Percentiles rank a stretch among this genome's conserved stretches.
Conservation (phyloP, 2,113 vertebrate genomes). For the Bothrops jararaca region DNA sequence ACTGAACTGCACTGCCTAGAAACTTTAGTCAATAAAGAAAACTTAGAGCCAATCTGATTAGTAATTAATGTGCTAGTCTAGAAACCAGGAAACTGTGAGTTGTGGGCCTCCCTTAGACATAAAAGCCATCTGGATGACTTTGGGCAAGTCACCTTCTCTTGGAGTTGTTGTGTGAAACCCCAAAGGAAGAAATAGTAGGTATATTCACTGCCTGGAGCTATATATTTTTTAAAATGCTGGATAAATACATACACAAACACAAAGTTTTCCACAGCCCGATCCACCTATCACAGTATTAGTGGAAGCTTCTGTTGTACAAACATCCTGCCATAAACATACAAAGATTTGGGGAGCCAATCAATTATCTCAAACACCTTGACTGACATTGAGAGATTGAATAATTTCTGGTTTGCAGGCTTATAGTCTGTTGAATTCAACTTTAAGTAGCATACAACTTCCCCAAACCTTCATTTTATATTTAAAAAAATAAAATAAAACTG, state of each 20-base stretch:
- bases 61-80: background rate
- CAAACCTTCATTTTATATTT: background rate
- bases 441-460: background rate
- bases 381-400: background rate
- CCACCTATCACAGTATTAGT: background rate
- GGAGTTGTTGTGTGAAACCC: background rate
- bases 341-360: background rate
- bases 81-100: background rate
- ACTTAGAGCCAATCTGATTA: background rate
- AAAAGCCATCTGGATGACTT: background rate
- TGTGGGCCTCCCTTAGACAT: background rate
- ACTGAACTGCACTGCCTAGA: background rate
- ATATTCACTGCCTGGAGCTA: background rate
- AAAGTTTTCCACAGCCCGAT: background rate
- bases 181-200: background rate
- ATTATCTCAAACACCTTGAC: background rate
- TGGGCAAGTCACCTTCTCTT: background rate
- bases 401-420: background rate
- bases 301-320: background rate
- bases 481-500: background rate
- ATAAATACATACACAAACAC: background rate
- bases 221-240: background rate
- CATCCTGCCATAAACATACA: background rate
- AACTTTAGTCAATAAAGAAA: background rate
- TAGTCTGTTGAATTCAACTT: background rate